A percentile compares a stretch with the other conserved stretches of the same genome.
Conservation (phyloP, 2,888 invertebrate species). For the Pyralis farinalis region DNA sequence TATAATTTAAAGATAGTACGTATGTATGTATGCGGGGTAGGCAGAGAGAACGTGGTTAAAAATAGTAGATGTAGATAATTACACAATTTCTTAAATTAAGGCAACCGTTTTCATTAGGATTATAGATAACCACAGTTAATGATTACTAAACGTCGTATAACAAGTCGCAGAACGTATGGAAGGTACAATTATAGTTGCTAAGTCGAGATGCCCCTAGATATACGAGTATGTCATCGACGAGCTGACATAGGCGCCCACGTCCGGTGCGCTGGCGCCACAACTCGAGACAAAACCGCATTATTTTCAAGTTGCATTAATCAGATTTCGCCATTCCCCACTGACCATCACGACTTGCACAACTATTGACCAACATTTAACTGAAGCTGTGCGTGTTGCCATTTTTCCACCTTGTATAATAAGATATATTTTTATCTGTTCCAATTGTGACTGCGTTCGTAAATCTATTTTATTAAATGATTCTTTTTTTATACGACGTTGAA, state of each 20-base stretch:
- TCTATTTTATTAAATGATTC: conserved; percentile 16
- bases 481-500: background rate
- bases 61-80: too few species aligned
- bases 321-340: conserved; percentile 47
- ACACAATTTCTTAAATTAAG: too few species aligned
- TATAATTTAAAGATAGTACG: too few species aligned
- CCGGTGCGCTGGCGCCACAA: conserved; percentile 7
- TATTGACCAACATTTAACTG: conserved; percentile 39
- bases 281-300: conserved; percentile 32
- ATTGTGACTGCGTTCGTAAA: background rate
- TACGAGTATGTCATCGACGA: conserved; percentile 10
- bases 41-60: too few species aligned
- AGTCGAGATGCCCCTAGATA: background rate
- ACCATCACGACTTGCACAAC: conserved; percentile 55
- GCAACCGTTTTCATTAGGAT: too few species aligned
- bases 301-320: conserved; percentile 30
- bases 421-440: conserved; percentile 19
- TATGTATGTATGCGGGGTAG: too few species aligned
- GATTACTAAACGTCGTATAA: too few species aligned
- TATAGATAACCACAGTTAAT: too few species aligned
- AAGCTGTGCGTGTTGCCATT: conserved; percentile 38
- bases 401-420: conserved; percentile 28
- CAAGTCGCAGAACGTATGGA: too few species aligned
- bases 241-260: conserved; percentile 36
- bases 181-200: too few species aligned